Conservation (phyloP, 2,113 vertebrate genomes). For the Melanerpes formicivorus region DNA sequence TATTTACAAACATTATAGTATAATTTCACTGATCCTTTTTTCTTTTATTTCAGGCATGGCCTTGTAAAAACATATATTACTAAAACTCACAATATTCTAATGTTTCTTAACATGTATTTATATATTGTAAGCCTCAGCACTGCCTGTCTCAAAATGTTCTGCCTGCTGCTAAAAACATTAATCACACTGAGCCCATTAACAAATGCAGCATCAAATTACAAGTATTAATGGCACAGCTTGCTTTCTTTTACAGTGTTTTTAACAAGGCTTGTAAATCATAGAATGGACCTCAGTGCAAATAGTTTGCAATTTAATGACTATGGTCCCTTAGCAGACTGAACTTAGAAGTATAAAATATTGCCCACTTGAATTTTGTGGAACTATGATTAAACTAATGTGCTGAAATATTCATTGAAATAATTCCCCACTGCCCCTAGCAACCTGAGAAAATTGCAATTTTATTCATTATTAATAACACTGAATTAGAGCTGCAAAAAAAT, state of each 20-base stretch:
- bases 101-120: slow-evolving; percentile 28
- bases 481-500: slow-evolving; percentile 90
- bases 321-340: slow-evolving; percentile 83
- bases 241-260: slow-evolving; percentile 90
- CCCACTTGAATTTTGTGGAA: slow-evolving; percentile 84
- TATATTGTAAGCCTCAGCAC: slow-evolving; percentile 39
- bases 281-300: slow-evolving; percentile 85
- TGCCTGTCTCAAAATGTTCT: slow-evolving; percentile 59
- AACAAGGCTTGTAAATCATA: slow-evolving; percentile 98
- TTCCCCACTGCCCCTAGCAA: slow-evolving; percentile 90
- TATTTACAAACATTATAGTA: slow-evolving; percentile 15
- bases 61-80: slow-evolving; percentile 29
- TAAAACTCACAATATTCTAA: slow-evolving; percentile 38
- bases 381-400: slow-evolving; percentile 99
- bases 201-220: slow-evolving; percentile 94
- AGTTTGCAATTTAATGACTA: slow-evolving; percentile 92
- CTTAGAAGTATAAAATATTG: slow-evolving; percentile 92
- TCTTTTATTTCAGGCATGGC: neutral
- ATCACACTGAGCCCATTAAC: slow-evolving; percentile 88
- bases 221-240: slow-evolving; percentile 90
- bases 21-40: slow-evolving; percentile 25
- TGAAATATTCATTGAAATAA: slow-evolving; percentile 99
- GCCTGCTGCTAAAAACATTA: slow-evolving; percentile 81
- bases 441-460: slow-evolving; percentile 95
- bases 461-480: slow-evolving; percentile 99